phyloP scores from a whole-genome alignment of 2,888 invertebrate species.

The Euplagia quadripunctaria region DNA sequence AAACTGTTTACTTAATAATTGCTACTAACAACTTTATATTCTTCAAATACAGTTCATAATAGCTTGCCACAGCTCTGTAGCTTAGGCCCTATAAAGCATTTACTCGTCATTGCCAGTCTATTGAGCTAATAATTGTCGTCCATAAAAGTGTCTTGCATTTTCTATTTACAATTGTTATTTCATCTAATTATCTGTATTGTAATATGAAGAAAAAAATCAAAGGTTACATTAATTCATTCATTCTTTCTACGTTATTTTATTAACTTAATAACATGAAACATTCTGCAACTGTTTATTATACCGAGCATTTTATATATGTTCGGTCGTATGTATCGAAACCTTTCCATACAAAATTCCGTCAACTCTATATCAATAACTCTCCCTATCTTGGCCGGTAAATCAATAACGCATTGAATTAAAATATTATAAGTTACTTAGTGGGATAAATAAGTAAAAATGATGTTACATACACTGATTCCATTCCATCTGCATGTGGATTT shows the following conservation, averaged over 20 bases:
- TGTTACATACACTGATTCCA: constrained; percentile 43
- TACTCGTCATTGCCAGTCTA: not conserved
- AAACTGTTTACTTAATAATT: not conserved
- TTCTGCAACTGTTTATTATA: no score
- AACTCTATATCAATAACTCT: not conserved
- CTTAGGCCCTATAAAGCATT: not conserved
- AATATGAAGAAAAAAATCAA: not conserved
- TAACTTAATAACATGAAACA: no score
- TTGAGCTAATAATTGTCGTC: not conserved
- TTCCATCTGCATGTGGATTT: constrained; percentile 37
- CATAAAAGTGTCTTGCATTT: not conserved
- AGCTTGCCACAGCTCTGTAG: not conserved
- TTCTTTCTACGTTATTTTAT: not conserved
- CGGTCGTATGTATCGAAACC: no score
- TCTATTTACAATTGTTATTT: not conserved
- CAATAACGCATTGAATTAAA: constrained; percentile 27
- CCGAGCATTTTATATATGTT: no score
- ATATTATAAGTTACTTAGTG: constrained; percentile 40
- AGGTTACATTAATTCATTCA: not conserved
- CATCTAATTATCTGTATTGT: not conserved
- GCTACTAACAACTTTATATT: not conserved
- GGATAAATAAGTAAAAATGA: constrained; percentile 61
- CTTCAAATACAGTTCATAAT: not conserved
- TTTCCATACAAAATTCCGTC: no score
- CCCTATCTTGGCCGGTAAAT: constrained; percentile 5